Percentiles rank a stretch among this genome's conserved stretches.
Conservation (phyloP, 2,888 invertebrate genomes). For the Sphecodes monilicornis region DNA sequence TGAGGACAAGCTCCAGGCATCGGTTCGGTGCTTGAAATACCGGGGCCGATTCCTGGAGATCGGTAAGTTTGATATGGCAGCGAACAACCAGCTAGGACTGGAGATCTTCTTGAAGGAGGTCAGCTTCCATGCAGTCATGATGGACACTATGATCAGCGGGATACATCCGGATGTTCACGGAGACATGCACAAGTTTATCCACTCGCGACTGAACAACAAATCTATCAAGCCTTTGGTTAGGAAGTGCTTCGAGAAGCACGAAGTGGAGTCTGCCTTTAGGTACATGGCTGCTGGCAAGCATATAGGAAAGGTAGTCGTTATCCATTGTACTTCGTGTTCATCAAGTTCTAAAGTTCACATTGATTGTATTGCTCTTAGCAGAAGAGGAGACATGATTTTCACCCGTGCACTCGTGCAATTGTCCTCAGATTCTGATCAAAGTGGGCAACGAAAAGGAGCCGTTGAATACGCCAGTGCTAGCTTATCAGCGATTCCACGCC, state of each 20-base stretch:
- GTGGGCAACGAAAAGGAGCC: constrained; percentile 55
- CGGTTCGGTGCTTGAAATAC: constrained; percentile 87
- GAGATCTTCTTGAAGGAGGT: constrained; percentile 89
- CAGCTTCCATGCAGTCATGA: constrained; percentile 91
- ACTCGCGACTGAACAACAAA: constrained; percentile 81
- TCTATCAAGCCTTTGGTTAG: constrained; percentile 89
- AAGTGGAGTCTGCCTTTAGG: constrained; percentile 90
- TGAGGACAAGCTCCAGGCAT: constrained; percentile 94
- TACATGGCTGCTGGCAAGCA: constrained; percentile 90
- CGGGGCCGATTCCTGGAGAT: constrained; percentile 93
- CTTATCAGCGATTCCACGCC: constrained; percentile 85
- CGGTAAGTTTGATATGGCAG: constrained; percentile 92
- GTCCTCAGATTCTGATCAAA: constrained; percentile 35
- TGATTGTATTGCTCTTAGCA: background rate
- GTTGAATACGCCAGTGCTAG: constrained; percentile 76
- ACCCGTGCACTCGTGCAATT: background rate
- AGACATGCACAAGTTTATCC: fast-evolving
- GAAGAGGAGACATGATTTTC: background rate
- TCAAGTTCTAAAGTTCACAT: background rate
- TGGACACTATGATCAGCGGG: constrained; percentile 88
- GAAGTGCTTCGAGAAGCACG: constrained; percentile 87
- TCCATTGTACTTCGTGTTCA: background rate
- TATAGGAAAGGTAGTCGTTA: constrained; percentile 90
- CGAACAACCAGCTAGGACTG: constrained; percentile 88
- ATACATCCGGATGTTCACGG: fast-evolving